A percentile compares a stretch with the other conserved stretches of the same genome.
These are phyloP conservation scores for Zosterops japonicus DNA, from an alignment of 2,113 vertebrate genomes.

Conservation along the genomic window DNA sequence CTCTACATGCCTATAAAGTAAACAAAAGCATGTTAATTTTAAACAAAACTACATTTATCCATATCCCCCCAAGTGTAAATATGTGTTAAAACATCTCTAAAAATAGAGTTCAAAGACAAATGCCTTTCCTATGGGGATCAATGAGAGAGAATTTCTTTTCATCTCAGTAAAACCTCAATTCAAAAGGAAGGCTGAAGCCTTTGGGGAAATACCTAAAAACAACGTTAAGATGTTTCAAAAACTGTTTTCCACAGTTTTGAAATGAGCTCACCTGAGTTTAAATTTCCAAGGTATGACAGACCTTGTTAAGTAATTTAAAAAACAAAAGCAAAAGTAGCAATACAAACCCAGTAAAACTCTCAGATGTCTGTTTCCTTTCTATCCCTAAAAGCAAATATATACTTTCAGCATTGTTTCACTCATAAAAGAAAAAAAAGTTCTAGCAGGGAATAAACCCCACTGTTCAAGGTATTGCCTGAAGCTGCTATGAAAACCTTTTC, in stretches of 20 bases:
- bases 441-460: not conserved
- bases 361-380: not conserved
- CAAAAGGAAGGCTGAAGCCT: conserved; percentile 51
- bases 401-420: not conserved
- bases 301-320: conserved; percentile 40
- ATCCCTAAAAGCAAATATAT: not conserved
- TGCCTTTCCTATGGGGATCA: conserved; percentile 51
- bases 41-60: conserved; percentile 64
- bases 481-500: not conserved
- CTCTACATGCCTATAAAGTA: conserved; percentile 35
- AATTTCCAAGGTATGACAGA: conserved; percentile 23
- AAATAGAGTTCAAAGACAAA: conserved; percentile 69
- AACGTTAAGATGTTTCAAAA: conserved; percentile 43
- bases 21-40: conserved; percentile 64
- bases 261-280: conserved; percentile 32
- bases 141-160: conserved; percentile 52
- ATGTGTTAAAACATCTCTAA: conserved; percentile 47
- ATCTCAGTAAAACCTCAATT: conserved; percentile 62
- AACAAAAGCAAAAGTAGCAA: not conserved
- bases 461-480: not conserved
- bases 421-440: not conserved
- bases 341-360: not conserved
- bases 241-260: conserved; percentile 26
- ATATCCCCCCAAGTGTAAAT: conserved; percentile 33
- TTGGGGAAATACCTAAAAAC: conserved; percentile 49